Evolutionary conservation across 2,797 vertebrate species (phyloP).

Genomic region (Numenius phaeopus): DNA sequence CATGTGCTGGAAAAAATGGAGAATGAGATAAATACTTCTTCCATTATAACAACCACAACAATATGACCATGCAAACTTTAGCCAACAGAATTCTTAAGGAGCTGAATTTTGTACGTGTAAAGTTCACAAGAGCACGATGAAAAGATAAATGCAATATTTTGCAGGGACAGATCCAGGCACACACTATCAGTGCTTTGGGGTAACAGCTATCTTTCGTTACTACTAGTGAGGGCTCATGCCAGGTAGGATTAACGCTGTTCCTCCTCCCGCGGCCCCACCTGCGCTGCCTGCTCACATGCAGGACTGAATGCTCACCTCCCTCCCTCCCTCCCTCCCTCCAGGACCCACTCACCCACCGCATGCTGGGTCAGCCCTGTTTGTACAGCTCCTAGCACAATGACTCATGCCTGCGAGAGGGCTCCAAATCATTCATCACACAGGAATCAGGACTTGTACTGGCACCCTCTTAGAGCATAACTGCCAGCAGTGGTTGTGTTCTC

Average conservation of each 20-base stretch:
- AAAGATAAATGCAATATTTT: neutral
- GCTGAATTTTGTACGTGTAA: neutral
- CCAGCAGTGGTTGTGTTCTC: slow-evolving; percentile 10
- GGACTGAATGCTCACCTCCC: neutral
- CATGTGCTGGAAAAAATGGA: neutral
- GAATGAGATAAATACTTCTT: neutral
- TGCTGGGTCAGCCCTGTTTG: neutral
- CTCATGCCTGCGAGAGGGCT: neutral
- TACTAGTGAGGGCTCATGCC: neutral
- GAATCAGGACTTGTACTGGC: neutral
- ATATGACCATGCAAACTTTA: neutral
- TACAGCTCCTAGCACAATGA: neutral
- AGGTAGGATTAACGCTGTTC: neutral
- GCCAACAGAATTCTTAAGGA: neutral
- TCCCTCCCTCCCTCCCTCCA: neutral
- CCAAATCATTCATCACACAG: neutral
- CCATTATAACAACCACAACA: neutral
- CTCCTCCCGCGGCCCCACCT: neutral
- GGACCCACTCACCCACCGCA: neutral
- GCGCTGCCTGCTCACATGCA: accelerated
- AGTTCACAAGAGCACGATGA: neutral
- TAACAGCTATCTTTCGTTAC: neutral
- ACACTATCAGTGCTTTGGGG: neutral
- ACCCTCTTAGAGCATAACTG: neutral
- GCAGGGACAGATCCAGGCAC: neutral